Evolutionary conservation across 2,888 invertebrate genomes (phyloP).

Genomic region (Drosophila vallismaia): DNA sequence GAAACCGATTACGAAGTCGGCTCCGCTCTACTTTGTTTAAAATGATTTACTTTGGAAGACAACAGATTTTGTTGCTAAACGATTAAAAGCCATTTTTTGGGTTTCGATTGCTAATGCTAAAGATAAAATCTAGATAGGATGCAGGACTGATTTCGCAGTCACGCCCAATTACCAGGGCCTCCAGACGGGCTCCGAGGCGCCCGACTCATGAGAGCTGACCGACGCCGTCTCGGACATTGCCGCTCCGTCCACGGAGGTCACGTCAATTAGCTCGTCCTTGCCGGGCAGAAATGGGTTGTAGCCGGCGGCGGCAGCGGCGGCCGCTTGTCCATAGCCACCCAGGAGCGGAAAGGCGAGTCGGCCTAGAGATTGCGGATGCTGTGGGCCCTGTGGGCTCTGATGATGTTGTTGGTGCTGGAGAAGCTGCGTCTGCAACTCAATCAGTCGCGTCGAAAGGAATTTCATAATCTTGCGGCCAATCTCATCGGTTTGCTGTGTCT

Average conservation of each 20-base stretch:
- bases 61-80: conserved; percentile 71
- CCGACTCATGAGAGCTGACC: conserved; percentile 75
- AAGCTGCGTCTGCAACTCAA: conserved; percentile 83
- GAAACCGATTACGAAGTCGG: conserved; percentile 35
- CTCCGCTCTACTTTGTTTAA: conserved; percentile 13
- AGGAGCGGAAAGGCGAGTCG: conserved; percentile 52
- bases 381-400: conserved; percentile 48
- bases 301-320: conserved; percentile 60
- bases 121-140: conserved; percentile 61
- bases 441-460: conserved; percentile 93
- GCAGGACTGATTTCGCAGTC: not conserved
- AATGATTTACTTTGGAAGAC: conserved; percentile 77
- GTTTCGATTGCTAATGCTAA: conserved; percentile 55
- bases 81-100: conserved; percentile 65
- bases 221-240: conserved; percentile 76
- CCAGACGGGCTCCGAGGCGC: conserved; percentile 77
- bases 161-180: conserved; percentile 75
- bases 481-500: conserved; percentile 86
- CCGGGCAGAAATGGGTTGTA: conserved; percentile 63
- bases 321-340: conserved; percentile 60
- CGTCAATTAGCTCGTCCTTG: conserved; percentile 79
- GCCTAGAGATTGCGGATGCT: conserved; percentile 46
- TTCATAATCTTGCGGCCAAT: conserved; percentile 90
- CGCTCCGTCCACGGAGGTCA: conserved; percentile 76
- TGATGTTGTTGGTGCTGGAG: conserved; percentile 69